Evolutionary conservation across 2,797 vertebrate species (phyloP).

Genomic region (Centroberyx gerrardi): DNA sequence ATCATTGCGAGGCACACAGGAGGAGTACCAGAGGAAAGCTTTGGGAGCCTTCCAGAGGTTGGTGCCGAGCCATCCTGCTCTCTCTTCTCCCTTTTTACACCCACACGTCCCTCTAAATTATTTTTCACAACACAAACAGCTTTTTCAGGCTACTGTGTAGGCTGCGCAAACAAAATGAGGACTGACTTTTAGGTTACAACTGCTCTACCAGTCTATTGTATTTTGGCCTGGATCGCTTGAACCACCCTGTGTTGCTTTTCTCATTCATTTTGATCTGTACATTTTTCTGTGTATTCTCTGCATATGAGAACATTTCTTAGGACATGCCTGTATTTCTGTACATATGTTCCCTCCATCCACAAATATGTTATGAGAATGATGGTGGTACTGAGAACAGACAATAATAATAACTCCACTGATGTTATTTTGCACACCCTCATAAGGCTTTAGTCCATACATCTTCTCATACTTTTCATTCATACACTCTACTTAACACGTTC

Average conservation of each 20-base stretch:
- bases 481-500: background rate
- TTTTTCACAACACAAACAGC: conserved; percentile 15
- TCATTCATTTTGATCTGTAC: background rate
- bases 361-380: background rate
- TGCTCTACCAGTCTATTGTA: background rate
- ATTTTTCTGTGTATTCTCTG: too few relatives aligned
- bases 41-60: conserved; percentile 98
- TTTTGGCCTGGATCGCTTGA: background rate
- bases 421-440: too few relatives aligned
- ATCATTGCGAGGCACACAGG: conserved; percentile 94
- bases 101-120: conserved; percentile 35
- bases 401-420: background rate
- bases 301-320: too few relatives aligned
- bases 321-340: background rate
- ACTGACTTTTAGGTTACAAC: background rate
- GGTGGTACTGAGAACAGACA: background rate
- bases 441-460: background rate
- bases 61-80: conserved; percentile 65
- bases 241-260: background rate
- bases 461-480: background rate
- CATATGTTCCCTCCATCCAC: background rate
- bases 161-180: conserved; percentile 6
- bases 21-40: conserved; percentile 97
- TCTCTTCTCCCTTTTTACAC: conserved; percentile 30
- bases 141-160: background rate